These are phyloP conservation scores for Lophius piscatorius DNA, from an alignment of 2,113 vertebrate species.

Conservation along the genomic window DNA sequence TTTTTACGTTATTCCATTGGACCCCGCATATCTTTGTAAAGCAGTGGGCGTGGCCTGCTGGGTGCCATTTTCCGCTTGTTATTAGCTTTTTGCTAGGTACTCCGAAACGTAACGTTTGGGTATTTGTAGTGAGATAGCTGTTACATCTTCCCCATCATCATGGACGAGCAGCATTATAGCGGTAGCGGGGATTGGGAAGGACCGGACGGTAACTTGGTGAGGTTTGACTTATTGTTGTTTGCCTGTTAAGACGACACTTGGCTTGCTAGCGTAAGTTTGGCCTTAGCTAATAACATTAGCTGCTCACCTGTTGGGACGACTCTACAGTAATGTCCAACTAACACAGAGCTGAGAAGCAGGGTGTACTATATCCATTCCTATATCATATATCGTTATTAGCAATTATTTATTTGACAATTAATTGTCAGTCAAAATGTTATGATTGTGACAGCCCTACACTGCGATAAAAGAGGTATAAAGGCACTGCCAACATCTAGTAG, in stretches of 20 bases:
- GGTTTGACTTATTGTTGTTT: conserved; percentile 53
- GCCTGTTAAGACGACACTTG: neutral
- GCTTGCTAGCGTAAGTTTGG: conserved; percentile 35
- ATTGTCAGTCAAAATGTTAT: no score
- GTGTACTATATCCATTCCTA: no score
- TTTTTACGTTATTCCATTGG: no score
- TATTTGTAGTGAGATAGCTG: neutral
- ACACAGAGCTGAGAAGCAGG: neutral
- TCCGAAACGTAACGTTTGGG: fast-evolving
- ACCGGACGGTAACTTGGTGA: conserved; percentile 72
- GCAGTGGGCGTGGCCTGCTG: conserved; percentile 30
- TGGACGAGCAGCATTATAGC: conserved; percentile 82
- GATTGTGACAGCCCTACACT: no score
- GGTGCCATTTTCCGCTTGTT: conserved; percentile 68
- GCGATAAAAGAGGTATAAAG: no score
- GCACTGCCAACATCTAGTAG: no score
- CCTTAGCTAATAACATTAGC: neutral
- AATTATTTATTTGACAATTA: no score
- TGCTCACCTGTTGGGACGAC: neutral
- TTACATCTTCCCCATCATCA: conserved; percentile 28
- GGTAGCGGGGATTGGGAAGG: conserved; percentile 78
- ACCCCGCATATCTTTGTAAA: no score
- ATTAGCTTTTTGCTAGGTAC: conserved; percentile 49
- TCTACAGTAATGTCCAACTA: no score
- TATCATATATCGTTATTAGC: no score